Conservation (phyloP, 2,888 invertebrate species). For the Andrena trimmerana region DNA sequence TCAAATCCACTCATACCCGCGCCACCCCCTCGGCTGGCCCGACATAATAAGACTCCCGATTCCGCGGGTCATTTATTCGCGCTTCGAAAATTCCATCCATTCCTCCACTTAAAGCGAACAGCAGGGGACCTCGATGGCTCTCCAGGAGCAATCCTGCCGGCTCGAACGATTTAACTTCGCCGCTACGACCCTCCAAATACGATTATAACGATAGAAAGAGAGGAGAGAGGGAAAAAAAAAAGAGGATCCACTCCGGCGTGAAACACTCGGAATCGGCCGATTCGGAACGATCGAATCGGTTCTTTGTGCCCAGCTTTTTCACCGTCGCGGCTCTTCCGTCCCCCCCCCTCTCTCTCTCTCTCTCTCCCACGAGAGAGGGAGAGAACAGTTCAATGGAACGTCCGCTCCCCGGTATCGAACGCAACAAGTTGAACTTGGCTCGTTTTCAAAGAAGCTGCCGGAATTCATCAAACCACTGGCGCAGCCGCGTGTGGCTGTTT, state of each 20-base stretch:
- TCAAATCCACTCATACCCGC: conserved; percentile 9
- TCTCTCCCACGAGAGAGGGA: conserved; percentile 28
- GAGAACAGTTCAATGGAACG: conserved; percentile 64
- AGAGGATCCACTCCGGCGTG: conserved; percentile 7
- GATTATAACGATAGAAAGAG: background rate
- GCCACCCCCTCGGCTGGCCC: background rate
- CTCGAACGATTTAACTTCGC: background rate
- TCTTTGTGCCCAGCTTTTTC: conserved; percentile 17
- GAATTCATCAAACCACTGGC: conserved; percentile 68
- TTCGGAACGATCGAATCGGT: conserved; percentile 26
- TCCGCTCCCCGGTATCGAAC: conserved; percentile 66
- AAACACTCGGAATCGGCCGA: conserved; percentile 8
- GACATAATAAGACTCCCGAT: conserved; percentile 24
- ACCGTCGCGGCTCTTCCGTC: background rate
- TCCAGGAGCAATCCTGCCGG: background rate
- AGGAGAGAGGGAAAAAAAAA: background rate
- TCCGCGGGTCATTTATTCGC: conserved; percentile 30
- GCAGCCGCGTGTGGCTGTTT: conserved; percentile 32
- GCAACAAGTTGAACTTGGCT: conserved; percentile 80
- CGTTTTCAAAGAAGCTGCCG: conserved; percentile 76
- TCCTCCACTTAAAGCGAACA: conserved; percentile 3
- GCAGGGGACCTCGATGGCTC: background rate
- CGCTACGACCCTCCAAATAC: background rate
- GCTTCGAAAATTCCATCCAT: conserved; percentile 4
- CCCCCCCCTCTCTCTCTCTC: conserved; percentile 5